phyloP scores from a whole-genome alignment of 2,113 vertebrate species.

The Ptyas mucosa region DNA sequence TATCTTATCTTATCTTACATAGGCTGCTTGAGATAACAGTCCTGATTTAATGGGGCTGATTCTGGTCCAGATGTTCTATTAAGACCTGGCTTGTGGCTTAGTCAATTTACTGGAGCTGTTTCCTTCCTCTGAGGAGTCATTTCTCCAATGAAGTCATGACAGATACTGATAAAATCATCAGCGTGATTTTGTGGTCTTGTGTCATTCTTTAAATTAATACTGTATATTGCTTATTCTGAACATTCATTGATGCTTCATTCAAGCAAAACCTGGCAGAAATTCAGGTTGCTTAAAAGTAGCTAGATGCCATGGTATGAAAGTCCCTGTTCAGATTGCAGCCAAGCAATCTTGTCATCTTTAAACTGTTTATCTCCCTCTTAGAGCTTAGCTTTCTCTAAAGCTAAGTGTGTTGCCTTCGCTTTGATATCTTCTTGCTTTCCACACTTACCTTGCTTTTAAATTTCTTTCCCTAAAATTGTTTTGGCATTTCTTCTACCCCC shows the following conservation, averaged over 20 bases:
- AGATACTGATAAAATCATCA: not conserved
- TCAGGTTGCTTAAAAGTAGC: not conserved
- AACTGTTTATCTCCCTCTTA: not conserved
- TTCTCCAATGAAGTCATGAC: not conserved
- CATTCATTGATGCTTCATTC: conserved; percentile 25
- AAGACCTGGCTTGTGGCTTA: not conserved
- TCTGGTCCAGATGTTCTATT: not conserved
- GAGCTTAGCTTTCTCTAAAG: not conserved
- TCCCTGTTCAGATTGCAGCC: not conserved
- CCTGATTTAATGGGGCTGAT: not conserved
- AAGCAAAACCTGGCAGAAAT: not conserved
- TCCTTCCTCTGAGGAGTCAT: not conserved
- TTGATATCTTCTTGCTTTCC: not conserved
- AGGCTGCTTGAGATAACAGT: not conserved
- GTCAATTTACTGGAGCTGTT: not conserved
- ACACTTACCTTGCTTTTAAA: not conserved
- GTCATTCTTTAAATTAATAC: conserved; percentile 32
- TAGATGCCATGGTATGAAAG: not conserved
- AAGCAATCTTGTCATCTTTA: not conserved
- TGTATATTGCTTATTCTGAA: conserved; percentile 34
- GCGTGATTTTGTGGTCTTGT: not conserved
- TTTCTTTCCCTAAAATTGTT: not conserved
- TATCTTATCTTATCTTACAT: not conserved
- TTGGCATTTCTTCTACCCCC: not conserved
- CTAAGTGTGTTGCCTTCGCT: not conserved